phyloP scores from a whole-genome alignment of 35 echinoderm and acorn worm species.

The Patiria miniata region DNA sequence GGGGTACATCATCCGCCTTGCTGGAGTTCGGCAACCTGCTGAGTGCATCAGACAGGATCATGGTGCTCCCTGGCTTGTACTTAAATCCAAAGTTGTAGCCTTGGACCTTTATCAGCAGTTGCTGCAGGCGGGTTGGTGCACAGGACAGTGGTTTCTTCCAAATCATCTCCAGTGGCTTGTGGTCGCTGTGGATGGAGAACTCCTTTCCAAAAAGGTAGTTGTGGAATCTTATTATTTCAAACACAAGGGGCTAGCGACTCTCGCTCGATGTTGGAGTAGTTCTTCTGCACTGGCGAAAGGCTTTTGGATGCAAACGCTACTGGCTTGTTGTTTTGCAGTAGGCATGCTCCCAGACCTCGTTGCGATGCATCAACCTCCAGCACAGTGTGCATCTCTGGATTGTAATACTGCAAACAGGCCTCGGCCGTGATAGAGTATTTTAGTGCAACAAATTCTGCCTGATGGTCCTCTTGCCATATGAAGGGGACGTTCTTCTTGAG shows the following conservation, averaged over 20 bases:
- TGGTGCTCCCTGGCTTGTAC: constrained; percentile 25
- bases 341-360: constrained; percentile 25
- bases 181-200: constrained; percentile 17
- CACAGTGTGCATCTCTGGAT: constrained; percentile 7
- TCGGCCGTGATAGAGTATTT: constrained; percentile 15
- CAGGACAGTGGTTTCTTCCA: constrained; percentile 27
- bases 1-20: constrained; percentile 17
- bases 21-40: constrained; percentile 16
- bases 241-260: constrained; percentile 25
- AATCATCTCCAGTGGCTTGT: constrained; percentile 45
- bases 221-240: constrained; percentile 25
- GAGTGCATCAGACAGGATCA: constrained; percentile 46
- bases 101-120: constrained; percentile 52
- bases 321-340: neutral
- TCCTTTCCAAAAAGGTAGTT: constrained; percentile 35
- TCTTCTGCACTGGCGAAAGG: constrained; percentile 9
- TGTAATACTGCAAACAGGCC: constrained; percentile 39
- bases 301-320: constrained; percentile 24
- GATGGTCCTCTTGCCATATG: constrained; percentile 44
- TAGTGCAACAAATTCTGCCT: constrained; percentile 1
- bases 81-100: constrained; percentile 35
- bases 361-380: constrained; percentile 26
- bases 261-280: constrained; percentile 41
- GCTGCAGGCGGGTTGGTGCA: constrained; percentile 44
- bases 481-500: constrained; percentile 31